phyloP scores from a whole-genome alignment of 2,797 vertebrate genomes.

The Thalassophryne amazonica region DNA sequence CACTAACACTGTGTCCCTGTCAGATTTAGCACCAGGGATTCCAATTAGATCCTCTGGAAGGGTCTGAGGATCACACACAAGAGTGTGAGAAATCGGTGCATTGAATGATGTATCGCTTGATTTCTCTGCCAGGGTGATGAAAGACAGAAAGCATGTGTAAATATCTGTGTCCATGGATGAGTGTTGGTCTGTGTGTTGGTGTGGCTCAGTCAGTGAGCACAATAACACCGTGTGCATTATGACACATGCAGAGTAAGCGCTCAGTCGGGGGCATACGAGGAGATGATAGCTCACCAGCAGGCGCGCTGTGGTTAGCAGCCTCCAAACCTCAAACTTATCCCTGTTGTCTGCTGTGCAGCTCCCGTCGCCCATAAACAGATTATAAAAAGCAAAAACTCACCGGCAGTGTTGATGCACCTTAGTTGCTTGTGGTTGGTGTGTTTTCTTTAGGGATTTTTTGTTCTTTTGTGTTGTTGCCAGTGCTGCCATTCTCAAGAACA shows the following conservation, averaged over 20 bases:
- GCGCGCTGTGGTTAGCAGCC: slow-evolving; percentile 34
- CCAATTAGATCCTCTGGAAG: slow-evolving; percentile 38
- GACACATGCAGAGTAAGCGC: slow-evolving; percentile 30
- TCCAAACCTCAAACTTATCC: slow-evolving; percentile 18
- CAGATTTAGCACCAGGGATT: slow-evolving; percentile 62
- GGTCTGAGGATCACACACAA: slow-evolving; percentile 10
- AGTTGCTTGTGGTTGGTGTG: slow-evolving; percentile 29
- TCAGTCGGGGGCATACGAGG: slow-evolving; percentile 21
- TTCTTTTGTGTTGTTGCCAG: slow-evolving; percentile 8
- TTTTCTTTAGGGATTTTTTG: slow-evolving; percentile 33
- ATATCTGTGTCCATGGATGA: neutral
- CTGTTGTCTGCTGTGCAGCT: slow-evolving; percentile 22
- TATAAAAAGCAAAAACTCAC: slow-evolving; percentile 4
- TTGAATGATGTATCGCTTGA: neutral
- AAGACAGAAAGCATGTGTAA: neutral
- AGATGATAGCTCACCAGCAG: slow-evolving; percentile 40
- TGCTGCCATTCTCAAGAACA: slow-evolving; percentile 14
- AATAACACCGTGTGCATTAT: slow-evolving; percentile 16
- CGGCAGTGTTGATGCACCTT: neutral
- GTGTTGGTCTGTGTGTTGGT: neutral
- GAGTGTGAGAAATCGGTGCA: neutral
- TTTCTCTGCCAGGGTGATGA: slow-evolving; percentile 3
- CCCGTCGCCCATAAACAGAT: slow-evolving; percentile 36
- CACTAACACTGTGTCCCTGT: slow-evolving; percentile 40
- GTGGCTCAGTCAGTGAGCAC: no score